Base-by-base conservation (phyloP, 2,797 vertebrate genomes). In the Chelon auratus region DNA sequence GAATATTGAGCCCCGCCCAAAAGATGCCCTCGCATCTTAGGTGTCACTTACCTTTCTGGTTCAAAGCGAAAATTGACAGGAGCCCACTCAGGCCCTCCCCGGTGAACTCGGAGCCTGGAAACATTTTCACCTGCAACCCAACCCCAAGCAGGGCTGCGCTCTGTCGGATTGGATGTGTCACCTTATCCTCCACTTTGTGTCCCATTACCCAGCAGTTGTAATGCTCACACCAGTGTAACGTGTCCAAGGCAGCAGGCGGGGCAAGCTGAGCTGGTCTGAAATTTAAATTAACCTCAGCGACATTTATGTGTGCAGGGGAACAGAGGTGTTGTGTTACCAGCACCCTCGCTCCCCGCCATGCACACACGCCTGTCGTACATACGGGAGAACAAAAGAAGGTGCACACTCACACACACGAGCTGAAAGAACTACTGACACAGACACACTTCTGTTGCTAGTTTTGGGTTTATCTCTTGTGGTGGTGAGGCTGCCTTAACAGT, bases 261-360 rank as follows among this genome's bases (percentile, higher is more conserved):
- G 91, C 87, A 87, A 88, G 63, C 77, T 62, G 91, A 90, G 85
- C 89, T 55, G 86, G 66, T 62, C 83, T 93, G 91, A 91, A 91
- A 94, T 94, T 90, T 94, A 94, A 95, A 93, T 93, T 83, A 93
- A 94, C 90, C 92, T 89, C 87, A 86, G 88, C 53, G 69, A 89
- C 93, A 90, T 91, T 91, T 90, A 71, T 92, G 88, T 89, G 87
- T 84, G 89, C 89, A 18, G 82, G 84, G 65, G 80, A 89, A 83
- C 83, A 85, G 64, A 61, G 85, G 90, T 88, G 87, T 94, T 89
- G 80, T 80, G 79, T 94, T 94, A 94, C 93, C 63, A 4, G 37
- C 68, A 75, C 72, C 78, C 80, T 75, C 77, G 76, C 78, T 74
- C 51, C 30, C 62, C 17, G 50, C 75, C 75, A 82, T 85, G 80